Base-by-base conservation (phyloP, 2,888 invertebrate species). In the Dysmachus trigonus region DNA sequence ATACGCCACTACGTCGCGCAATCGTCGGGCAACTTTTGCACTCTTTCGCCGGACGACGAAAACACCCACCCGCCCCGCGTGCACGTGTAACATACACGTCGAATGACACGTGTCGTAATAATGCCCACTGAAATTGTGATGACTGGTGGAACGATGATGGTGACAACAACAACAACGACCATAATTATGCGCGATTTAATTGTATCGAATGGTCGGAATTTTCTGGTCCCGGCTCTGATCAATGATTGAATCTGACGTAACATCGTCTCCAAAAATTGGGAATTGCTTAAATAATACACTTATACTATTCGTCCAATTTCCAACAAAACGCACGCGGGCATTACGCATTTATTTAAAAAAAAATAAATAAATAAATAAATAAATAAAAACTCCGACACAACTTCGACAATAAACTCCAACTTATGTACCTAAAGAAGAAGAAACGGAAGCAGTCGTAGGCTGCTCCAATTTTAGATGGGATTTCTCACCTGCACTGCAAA, bases 391-490 rank as follows among this genome's bases (percentile, higher is more conserved):
- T 8, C 38, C 76, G 18, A 71, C n/a, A 74, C n/a, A n/a, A n/a
- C n/a, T 33, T 74, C 33, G 84, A 85, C 84, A 85, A 85, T 85
- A 85, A n/a, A 85, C 51, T 85, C 22, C 15, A 85, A 85, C 84
- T 27, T 73, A 85, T 85, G 84, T 85, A 85, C 84, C 84, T 85
- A 85, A 85, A 72, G 33, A 85, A 85, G 73, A 74, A 85, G 41
- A 47, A 74, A 51, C 73, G 47, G 73, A 84, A 73, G 73, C 47
- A 84, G 73, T 84, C 13, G n/a, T 72, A 47, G 62, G 41, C 72
- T 84, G 84, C 84, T 41, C 47, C 84, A 38, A 8, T 62, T n/a
- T 84, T 84, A 84, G 27, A 84, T 84, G 41, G 72, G 47, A 84
- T 73, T 47, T 73, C 22, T 47, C 31, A 84, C n/a, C 47, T 47